phyloP scores from a whole-genome alignment of 2,797 vertebrate genomes.

The Natrix natrix region DNA sequence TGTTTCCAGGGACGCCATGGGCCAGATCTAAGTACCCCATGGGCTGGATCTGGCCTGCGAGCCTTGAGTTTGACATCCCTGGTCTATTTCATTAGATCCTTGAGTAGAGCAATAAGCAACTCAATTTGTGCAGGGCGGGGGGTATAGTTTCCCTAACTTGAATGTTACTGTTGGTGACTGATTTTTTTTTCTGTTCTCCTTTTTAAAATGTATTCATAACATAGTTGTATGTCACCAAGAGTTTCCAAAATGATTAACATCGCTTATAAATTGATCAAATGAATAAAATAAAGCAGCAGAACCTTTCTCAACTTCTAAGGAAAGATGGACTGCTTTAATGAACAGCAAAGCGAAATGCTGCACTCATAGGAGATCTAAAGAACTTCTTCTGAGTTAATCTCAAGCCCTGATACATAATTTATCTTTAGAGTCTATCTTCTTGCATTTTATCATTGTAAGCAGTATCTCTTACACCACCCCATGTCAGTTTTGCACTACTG shows the following conservation, averaged over 20 bases:
- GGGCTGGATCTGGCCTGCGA: too few relatives aligned
- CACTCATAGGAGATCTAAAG: not conserved
- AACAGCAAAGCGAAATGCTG: not conserved
- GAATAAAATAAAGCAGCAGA: not conserved
- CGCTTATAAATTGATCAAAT: not conserved
- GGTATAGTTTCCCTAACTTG: not conserved
- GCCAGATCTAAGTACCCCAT: too few relatives aligned
- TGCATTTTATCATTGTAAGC: not conserved
- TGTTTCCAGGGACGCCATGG: too few relatives aligned
- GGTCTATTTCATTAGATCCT: not conserved
- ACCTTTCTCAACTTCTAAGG: not conserved
- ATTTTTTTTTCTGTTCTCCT: not conserved
- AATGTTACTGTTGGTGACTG: not conserved
- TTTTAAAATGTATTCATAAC: not conserved
- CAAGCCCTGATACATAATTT: not conserved
- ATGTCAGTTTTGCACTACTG: not conserved
- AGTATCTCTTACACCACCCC: not conserved
- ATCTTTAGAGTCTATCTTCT: not conserved
- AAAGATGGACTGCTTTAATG: not conserved
- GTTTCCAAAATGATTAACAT: not conserved
- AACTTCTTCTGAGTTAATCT: not conserved
- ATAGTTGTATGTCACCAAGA: not conserved
- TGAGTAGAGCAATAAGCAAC: not conserved
- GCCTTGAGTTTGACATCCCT: too few relatives aligned
- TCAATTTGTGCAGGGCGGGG: not conserved